These are phyloP conservation scores for Metalampra italica DNA, from an alignment of 2,888 invertebrate genomes.

Conservation along the genomic window DNA sequence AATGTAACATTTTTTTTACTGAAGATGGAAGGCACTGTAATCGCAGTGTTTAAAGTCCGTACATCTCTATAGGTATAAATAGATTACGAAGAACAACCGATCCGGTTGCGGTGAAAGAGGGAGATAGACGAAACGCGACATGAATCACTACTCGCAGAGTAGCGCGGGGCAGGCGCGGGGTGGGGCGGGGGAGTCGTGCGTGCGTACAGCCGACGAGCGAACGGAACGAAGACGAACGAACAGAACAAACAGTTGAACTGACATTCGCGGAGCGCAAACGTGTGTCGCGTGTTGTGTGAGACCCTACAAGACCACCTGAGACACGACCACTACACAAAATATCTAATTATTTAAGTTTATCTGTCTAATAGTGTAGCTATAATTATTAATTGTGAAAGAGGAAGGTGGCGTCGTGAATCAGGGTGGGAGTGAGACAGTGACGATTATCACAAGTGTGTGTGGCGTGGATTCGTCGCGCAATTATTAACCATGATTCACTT, in stretches of 20 bases:
- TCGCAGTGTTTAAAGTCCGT: conserved; percentile 65
- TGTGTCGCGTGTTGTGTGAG: conserved; percentile 46
- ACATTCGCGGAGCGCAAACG: conserved; percentile 64
- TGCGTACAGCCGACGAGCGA: conserved; percentile 22
- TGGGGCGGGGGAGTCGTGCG: conserved; percentile 38
- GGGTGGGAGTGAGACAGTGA: conserved; percentile 51
- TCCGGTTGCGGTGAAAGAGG: conserved; percentile 76
- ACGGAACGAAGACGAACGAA: conserved; percentile 61
- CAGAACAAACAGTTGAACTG: conserved; percentile 74
- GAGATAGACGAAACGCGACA: conserved; percentile 78
- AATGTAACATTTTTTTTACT: background rate
- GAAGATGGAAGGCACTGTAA: conserved; percentile 17
- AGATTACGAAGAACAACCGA: conserved; percentile 77
- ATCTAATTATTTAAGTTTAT: conserved; percentile 22
- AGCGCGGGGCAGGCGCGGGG: conserved; percentile 38
- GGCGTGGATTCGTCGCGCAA: conserved; percentile 75
- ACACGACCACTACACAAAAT: conserved; percentile 40
- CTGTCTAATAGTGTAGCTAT: background rate
- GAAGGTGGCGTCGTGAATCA: conserved; percentile 28
- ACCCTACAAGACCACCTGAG: conserved; percentile 26
- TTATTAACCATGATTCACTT: conserved; percentile 78
- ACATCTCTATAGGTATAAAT: conserved; percentile 66
- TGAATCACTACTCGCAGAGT: conserved; percentile 76
- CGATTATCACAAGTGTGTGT: conserved; percentile 66
- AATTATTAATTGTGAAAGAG: conserved; percentile 22